Conservation (phyloP, 2,888 invertebrate genomes). For the Nemoura dubitans region DNA sequence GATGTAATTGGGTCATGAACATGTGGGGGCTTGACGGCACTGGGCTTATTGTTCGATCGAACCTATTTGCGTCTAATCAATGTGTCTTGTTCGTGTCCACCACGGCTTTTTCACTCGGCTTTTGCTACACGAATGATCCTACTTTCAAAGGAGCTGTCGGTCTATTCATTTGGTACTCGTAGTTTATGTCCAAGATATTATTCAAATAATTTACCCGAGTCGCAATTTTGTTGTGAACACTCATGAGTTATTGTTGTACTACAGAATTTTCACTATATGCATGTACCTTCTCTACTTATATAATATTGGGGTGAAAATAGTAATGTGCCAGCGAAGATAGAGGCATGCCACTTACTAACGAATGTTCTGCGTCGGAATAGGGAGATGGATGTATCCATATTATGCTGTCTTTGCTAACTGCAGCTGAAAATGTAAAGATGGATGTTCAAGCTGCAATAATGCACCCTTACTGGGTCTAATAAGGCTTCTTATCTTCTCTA, state of each 20-base stretch:
- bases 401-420: too few relatives aligned
- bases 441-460: background rate
- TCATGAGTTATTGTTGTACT: background rate
- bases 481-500: background rate
- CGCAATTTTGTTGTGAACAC: background rate
- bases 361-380: too few relatives aligned
- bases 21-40: background rate
- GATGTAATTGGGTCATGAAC: background rate
- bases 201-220: background rate
- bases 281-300: too few relatives aligned
- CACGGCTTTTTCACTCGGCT: background rate
- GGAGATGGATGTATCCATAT: too few relatives aligned
- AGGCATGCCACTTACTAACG: too few relatives aligned
- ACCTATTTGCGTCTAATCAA: background rate
- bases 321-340: background rate
- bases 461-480: background rate
- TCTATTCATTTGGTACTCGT: background rate
- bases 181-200: background rate
- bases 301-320: background rate
- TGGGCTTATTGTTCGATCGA: background rate
- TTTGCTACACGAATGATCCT: background rate
- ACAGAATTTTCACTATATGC: background rate
- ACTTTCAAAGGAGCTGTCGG: background rate
- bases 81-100: background rate
- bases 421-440: background rate